Base-by-base conservation (phyloP, 2,797 vertebrate genomes). In the Esox masquinongy region DNA sequence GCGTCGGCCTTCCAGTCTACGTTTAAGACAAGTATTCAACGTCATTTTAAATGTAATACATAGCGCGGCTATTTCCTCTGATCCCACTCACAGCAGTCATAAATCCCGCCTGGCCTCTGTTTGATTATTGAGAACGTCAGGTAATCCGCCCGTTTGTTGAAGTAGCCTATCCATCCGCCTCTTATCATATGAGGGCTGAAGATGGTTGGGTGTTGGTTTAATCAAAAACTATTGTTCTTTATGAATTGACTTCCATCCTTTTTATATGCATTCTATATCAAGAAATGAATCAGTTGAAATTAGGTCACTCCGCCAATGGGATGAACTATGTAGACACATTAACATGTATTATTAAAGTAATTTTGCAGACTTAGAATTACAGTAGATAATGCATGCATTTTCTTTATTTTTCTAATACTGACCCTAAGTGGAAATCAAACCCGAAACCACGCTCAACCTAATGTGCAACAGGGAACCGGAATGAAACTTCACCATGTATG, bases 111-210 rank as follows among this genome's bases (percentile, higher is more conserved):
- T 93, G 94, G 89, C 82, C 90, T 90, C 88, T 91, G 92, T 93
- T 95, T 95, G 93, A 94, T 94, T 95, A 94, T 92, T 94, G 92
- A 93, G 92, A 92, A 93, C 92, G 92, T 90, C 85, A 89, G 90
- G 92, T 95, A 94, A 94, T 94, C 93, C 93, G 88, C 85, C 89
- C 90, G 89, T 93, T 94, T 94, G 92, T 90, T 93, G 86, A 89
- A 93, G 92, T 93, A 91, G 89, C 92, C 89, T 93, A 91, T 89
- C 92, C 89, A 77, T 87, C 82, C 77, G 75, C 80, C 88, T 79
- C 85, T 69, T 75, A 74, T 86, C 90, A 88, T 88, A 91, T 5
- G 22, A 61, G 56, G 78, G 90, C 90, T 91, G 88, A 89, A 82
- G 81, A 74, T 82, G 87, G 85, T 88, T 85, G 85, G 87, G 84